Percentiles rank a stretch among this genome's conserved stretches.
phyloP scores from a whole-genome alignment of 2,888 invertebrate genomes.

The Ornithoptera alexandrae region DNA sequence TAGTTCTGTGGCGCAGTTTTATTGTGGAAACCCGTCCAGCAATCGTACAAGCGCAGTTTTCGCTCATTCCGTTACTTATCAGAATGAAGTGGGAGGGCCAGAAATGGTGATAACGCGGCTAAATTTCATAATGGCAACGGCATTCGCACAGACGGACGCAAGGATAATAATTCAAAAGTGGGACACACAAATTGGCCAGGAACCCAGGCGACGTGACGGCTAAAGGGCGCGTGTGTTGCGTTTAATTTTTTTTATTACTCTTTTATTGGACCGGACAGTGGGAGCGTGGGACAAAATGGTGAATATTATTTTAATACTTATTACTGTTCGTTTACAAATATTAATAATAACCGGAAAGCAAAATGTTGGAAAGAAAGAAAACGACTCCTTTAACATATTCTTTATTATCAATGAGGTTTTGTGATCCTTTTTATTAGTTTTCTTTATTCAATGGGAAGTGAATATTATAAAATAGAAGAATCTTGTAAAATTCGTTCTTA shows the following conservation, averaged over 20 bases:
- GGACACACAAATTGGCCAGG: conserved; percentile 60
- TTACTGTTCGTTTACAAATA: background rate
- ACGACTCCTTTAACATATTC: too few species aligned
- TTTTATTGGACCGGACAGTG: conserved; percentile 34
- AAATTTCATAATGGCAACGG: conserved; percentile 45
- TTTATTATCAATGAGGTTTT: too few species aligned
- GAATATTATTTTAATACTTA: conserved; percentile 40
- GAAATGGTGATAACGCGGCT: conserved; percentile 39
- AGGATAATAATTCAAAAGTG: conserved; percentile 52
- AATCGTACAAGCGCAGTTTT: conserved; percentile 27
- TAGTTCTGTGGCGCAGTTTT: conserved; percentile 12
- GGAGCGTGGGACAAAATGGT: conserved; percentile 51
- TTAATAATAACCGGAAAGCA: background rate
- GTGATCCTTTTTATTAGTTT: too few species aligned
- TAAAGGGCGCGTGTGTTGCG: conserved; percentile 39
- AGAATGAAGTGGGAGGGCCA: conserved; percentile 35
- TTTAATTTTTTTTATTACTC: conserved; percentile 33
- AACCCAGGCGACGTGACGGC: conserved; percentile 39
- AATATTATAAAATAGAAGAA: too few species aligned
- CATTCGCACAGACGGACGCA: conserved; percentile 49
- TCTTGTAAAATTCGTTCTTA: too few species aligned
- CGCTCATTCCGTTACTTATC: conserved; percentile 36
- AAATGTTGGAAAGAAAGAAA: background rate
- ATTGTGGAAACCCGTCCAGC: conserved; percentile 16
- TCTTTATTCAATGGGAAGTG: too few species aligned